These are phyloP conservation scores for Dynastes hyllus DNA, from an alignment of 2,888 invertebrate genomes.

Conservation along the genomic window DNA sequence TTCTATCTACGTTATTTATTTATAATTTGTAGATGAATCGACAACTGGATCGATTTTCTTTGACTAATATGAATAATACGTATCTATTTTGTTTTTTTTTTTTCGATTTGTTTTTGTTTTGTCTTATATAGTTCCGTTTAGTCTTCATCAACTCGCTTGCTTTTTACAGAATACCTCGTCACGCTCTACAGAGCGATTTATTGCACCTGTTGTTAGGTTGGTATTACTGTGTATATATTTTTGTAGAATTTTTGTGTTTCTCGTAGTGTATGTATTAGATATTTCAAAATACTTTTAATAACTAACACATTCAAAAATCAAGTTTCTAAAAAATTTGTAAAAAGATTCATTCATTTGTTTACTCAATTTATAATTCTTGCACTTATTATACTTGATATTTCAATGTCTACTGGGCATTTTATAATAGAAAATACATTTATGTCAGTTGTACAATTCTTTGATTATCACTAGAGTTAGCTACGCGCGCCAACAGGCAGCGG, in stretches of 20 bases:
- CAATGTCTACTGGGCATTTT: too few relatives aligned
- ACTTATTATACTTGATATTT: too few relatives aligned
- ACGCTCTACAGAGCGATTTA: slow-evolving; percentile 68
- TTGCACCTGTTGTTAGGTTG: slow-evolving; percentile 67
- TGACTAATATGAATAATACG: slow-evolving; percentile 28
- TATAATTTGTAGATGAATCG: slow-evolving; percentile 17
- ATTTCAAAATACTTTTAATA: too few relatives aligned
- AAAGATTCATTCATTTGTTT: too few relatives aligned
- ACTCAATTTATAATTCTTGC: too few relatives aligned
- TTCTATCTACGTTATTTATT: slow-evolving; percentile 13
- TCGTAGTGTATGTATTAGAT: neutral
- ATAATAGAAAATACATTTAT: too few relatives aligned
- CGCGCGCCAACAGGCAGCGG: too few relatives aligned
- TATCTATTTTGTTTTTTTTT: slow-evolving; percentile 31
- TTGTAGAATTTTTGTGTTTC: slow-evolving; percentile 1
- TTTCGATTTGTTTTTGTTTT: slow-evolving; percentile 38
- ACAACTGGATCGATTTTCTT: slow-evolving; percentile 18
- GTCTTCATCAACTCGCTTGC: slow-evolving; percentile 54
- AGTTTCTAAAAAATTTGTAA: too few relatives aligned
- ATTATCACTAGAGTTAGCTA: too few relatives aligned
- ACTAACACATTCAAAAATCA: too few relatives aligned
- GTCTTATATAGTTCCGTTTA: slow-evolving; percentile 40
- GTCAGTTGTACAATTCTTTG: too few relatives aligned
- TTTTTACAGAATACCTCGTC: slow-evolving; percentile 63
- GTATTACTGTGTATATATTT: slow-evolving; percentile 54